These are phyloP conservation scores for Cyrtodaria siliqua DNA, from an alignment of 2,888 invertebrate genomes.

Conservation along the genomic window DNA sequence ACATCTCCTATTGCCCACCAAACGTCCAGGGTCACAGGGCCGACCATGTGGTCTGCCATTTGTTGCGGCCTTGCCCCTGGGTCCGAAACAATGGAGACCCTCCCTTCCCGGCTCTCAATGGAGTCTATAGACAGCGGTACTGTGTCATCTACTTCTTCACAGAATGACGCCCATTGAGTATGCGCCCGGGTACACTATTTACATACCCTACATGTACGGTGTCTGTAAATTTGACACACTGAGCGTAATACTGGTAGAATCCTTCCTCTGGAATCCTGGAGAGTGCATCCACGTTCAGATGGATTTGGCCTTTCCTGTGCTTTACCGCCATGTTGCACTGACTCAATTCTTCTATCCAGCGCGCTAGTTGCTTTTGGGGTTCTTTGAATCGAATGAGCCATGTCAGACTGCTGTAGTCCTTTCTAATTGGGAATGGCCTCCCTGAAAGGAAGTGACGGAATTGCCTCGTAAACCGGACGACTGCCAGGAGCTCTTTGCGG, in stretches of 20 bases:
- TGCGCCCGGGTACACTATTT: conserved; percentile 20
- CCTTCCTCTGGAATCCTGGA: conserved; percentile 3
- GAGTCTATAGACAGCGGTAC: conserved; percentile 22
- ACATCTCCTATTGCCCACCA: background rate
- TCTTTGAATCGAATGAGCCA: background rate
- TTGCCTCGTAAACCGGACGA: background rate
- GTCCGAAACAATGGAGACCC: too few relatives aligned
- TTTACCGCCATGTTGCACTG: conserved; percentile 25
- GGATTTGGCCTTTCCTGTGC: conserved; percentile 23
- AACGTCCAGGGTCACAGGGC: background rate
- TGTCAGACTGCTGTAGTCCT: background rate
- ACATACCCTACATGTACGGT: conserved; percentile 11
- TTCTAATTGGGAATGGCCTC: background rate
- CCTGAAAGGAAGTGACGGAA: background rate
- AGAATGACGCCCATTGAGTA: conserved; percentile 14
- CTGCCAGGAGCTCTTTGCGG: too few relatives aligned
- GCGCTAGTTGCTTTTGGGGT: background rate
- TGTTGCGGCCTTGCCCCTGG: too few relatives aligned
- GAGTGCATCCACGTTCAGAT: conserved; percentile 32
- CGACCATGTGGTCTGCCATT: background rate
- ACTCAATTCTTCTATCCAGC: conserved; percentile 13
- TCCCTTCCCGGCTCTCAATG: too few relatives aligned
- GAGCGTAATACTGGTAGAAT: background rate
- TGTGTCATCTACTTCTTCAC: conserved; percentile 20
- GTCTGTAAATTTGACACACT: background rate